Base-by-base conservation (phyloP, 2,888 invertebrate species). In the Calameuta filiformis region DNA sequence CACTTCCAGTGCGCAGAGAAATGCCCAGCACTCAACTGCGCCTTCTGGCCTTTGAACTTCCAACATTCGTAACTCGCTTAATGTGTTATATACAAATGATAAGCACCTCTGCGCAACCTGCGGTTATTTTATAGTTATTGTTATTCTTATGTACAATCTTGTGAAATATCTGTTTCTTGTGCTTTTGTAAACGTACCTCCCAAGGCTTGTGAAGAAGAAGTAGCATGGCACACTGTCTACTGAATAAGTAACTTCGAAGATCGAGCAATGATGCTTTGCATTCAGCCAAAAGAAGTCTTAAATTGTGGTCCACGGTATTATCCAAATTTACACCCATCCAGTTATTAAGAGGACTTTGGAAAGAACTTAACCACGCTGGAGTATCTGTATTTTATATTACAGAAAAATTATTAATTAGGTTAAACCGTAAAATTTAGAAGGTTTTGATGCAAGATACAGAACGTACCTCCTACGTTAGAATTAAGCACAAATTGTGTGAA, bases 401-500 rank as follows among this genome's bases (percentile, higher is more conserved):
- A 75, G 4, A 69, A 34, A 68, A 31, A 6, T 33, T 11, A 40
- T 30, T 23, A 33, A 3, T 30, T 30, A 30, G 9, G 9, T 71
- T 30, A 31, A 71, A 23, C 23, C 23, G 56, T 23, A 15, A 56
- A 9, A 23, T 56, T 56, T 23, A 56, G 23, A 56, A 23, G 23
- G 9, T 23, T 56, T 23, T 56, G 4, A 56, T 56, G 9, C 23
- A 56, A 56, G 35, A 31, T 75, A 75, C 35, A 73, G 37, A 74
- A 80, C 85, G 84, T 87, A 94, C 94, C 94, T 81, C 97, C 96
- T 83, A 96, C 94, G 88, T 96, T 96, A n/a, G 97, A 97, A 92
- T 98, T 98, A 84, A 98, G 95, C 77, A 99, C 96, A 92, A 98
- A 98, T 93, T 99, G 98, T 2, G 98, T 98, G 92, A 99, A 98